Conservation (phyloP, 2,797 vertebrate species). For the Aulostomus chinensis region DNA sequence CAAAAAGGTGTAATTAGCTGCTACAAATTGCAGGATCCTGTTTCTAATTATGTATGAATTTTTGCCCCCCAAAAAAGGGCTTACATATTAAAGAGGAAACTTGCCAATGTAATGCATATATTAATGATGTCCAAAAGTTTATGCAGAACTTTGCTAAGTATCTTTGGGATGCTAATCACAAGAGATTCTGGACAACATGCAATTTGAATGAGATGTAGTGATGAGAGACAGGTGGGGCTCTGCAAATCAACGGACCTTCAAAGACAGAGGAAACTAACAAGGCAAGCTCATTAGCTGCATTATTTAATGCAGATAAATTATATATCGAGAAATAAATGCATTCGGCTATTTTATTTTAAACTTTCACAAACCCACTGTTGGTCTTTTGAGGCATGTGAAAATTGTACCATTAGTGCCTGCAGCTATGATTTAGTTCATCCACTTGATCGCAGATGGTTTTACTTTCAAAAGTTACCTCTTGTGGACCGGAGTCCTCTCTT, state of each 20-base stretch:
- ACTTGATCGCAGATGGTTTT: no score
- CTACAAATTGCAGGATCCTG: conserved; percentile 52
- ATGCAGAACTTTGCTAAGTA: conserved; percentile 44
- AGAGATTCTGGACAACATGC: conserved; percentile 40
- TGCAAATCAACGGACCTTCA: conserved; percentile 23
- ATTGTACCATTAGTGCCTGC: no score
- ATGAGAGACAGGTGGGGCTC: conserved; percentile 41
- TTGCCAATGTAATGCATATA: conserved; percentile 57
- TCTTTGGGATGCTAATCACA: conserved; percentile 48
- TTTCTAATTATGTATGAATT: conserved; percentile 58
- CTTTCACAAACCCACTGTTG: no score
- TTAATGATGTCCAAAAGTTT: conserved; percentile 59
- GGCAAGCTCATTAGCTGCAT: conserved; percentile 8
- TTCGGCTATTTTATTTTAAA: no score
- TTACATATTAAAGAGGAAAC: conserved; percentile 47
- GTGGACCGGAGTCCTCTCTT: no score
- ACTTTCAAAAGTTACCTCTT: no score
- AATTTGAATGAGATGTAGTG: conserved; percentile 51
- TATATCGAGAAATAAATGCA: no score
- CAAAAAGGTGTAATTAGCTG: conserved; percentile 63
- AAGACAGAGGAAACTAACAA: conserved; percentile 33
- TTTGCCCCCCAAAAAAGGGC: conserved; percentile 34
- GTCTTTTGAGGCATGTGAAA: neutral
- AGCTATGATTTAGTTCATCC: no score
- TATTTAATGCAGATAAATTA: conserved; percentile 29